These are phyloP conservation scores for Radopholus similis DNA, from an alignment of 1,140 invertebrate species.

Conservation along the genomic window DNA sequence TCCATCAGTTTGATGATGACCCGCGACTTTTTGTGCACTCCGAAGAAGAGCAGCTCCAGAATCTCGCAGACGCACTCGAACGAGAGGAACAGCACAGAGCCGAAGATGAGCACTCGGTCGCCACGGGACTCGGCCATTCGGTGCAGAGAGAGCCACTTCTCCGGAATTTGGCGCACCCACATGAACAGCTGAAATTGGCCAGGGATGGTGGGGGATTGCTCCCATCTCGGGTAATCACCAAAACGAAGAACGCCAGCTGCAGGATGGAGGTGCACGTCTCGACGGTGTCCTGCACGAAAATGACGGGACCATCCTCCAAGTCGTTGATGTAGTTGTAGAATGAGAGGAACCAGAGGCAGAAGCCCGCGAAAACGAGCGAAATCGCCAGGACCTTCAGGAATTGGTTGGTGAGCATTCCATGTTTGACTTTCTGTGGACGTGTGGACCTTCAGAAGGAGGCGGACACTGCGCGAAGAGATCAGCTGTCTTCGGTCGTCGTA, in stretches of 20 bases:
- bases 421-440: too few species aligned
- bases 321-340: conserved; percentile 11
- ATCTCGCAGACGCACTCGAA: conserved; percentile 15
- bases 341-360: background rate
- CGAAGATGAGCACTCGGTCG: conserved; percentile 4
- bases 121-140: conserved; percentile 4
- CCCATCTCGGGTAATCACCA: too few species aligned
- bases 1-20: conserved; percentile 6
- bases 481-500: too few species aligned
- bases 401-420: background rate
- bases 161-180: background rate
- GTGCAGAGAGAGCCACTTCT: background rate
- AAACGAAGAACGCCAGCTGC: background rate
- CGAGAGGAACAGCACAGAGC: conserved; percentile 3
- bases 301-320: background rate
- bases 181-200: conserved; percentile 2
- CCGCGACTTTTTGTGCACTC: background rate
- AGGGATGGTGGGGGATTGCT: too few species aligned
- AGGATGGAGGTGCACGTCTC: background rate
- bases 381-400: background rate
- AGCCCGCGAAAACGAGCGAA: background rate
- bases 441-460: too few species aligned
- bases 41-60: conserved; percentile 3
- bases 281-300: conserved; percentile 7
- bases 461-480: too few species aligned